Percentiles rank a stretch among this genome's conserved stretches.
phyloP scores from a whole-genome alignment of 2,113 vertebrate species.

The Gracilinanus agilis region DNA sequence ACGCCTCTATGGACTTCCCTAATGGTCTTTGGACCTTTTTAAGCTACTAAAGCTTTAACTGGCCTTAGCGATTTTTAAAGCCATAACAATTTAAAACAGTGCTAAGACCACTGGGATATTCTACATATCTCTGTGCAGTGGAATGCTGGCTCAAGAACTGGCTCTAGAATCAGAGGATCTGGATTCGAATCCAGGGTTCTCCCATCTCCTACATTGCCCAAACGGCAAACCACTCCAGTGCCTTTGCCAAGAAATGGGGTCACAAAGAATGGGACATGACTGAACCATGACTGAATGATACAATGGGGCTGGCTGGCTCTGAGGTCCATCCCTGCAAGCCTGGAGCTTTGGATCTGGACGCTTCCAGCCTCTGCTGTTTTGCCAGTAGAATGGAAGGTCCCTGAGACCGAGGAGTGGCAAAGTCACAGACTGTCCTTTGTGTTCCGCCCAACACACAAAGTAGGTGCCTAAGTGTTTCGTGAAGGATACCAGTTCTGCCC shows the following conservation, averaged over 20 bases:
- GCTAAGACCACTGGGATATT: no score
- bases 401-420: not conserved
- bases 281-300: no score
- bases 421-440: not conserved
- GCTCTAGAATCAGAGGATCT: not conserved
- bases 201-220: not conserved
- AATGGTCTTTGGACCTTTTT: not conserved
- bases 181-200: not conserved
- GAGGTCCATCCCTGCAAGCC: not conserved
- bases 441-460: not conserved
- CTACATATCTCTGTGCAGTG: no score
- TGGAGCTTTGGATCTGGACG: not conserved
- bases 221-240: no score
- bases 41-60: not conserved
- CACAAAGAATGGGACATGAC: no score
- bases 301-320: not conserved
- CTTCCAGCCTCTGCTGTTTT: not conserved
- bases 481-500: not conserved
- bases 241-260: no score
- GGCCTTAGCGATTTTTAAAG: no score
- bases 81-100: no score
- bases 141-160: not conserved
- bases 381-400: not conserved
- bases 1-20: not conserved
- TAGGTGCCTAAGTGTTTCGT: not conserved